These are phyloP conservation scores for Oreonectes daqikongensis DNA, from an alignment of 2,797 vertebrate genomes.

Conservation along the genomic window DNA sequence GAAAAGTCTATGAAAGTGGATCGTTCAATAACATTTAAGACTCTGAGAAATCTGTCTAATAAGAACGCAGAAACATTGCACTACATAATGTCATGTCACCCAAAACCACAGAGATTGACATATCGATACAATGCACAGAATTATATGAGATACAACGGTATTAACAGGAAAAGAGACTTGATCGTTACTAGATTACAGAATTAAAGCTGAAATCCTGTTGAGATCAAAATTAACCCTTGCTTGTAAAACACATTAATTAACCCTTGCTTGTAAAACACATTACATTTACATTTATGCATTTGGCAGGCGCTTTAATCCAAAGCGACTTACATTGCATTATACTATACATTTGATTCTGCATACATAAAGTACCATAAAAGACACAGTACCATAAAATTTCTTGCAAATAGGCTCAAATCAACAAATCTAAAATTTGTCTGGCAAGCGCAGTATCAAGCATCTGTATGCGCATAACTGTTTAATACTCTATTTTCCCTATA, in stretches of 20 bases:
- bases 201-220: conserved; percentile 23
- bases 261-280: too few relatives aligned
- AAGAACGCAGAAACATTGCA: not conserved
- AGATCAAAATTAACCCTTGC: not conserved
- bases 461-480: conserved; percentile 23
- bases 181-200: not conserved
- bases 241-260: not conserved
- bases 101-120: not conserved
- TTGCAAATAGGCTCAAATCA: too few relatives aligned
- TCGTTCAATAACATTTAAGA: too few relatives aligned
- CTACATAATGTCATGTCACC: not conserved
- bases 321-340: too few relatives aligned
- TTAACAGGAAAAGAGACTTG: conserved; percentile 6
- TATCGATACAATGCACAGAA: not conserved
- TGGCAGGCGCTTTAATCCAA: too few relatives aligned
- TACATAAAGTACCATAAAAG: not conserved
- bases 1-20: too few relatives aligned
- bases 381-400: not conserved
- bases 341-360: too few relatives aligned
- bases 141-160: not conserved
- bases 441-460: not conserved
- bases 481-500: conserved; percentile 60
- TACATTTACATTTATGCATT: too few relatives aligned
- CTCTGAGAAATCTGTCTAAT: not conserved
- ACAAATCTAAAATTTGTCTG: not conserved